Evolutionary conservation across 1,140 invertebrate species (phyloP).

Genomic region (Drosophila lowei): DNA sequence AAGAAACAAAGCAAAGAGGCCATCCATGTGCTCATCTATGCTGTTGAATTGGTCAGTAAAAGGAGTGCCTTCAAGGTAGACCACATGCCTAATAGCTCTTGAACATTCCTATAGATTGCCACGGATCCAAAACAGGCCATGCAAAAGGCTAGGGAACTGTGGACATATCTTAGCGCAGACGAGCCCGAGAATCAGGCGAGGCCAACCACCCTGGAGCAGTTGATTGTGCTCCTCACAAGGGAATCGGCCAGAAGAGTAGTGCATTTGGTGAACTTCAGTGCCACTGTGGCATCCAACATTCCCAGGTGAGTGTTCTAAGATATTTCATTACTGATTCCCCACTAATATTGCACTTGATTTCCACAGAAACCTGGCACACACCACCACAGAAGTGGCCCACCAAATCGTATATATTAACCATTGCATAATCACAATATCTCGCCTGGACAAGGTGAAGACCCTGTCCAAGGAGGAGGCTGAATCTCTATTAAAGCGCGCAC

Average conservation of each 20-base stretch:
- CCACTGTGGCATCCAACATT: constrained; percentile 84
- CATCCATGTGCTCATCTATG: constrained; percentile 89
- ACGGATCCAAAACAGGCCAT: constrained; percentile 90
- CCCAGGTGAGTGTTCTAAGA: constrained; percentile 83
- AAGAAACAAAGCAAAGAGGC: constrained; percentile 91
- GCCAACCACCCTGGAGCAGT: constrained; percentile 89
- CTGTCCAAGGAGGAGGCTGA: constrained; percentile 79
- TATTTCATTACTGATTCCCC: too few relatives aligned
- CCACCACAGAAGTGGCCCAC: constrained; percentile 74
- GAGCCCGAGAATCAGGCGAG: constrained; percentile 93
- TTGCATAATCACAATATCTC: constrained; percentile 71
- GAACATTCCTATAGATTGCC: constrained; percentile 85
- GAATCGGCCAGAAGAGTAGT: constrained; percentile 90
- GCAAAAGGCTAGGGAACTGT: constrained; percentile 88
- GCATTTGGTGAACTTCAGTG: constrained; percentile 89
- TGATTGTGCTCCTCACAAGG: constrained; percentile 88
- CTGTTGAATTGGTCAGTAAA: constrained; percentile 88
- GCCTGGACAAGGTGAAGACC: constrained; percentile 71
- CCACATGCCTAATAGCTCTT: not conserved
- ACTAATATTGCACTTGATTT: not conserved
- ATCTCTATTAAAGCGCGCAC: constrained; percentile 70
- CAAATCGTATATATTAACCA: constrained; percentile 75
- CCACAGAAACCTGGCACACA: constrained; percentile 65
- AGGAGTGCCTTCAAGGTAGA: not conserved
- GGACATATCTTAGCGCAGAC: constrained; percentile 87